Evolutionary conservation across 1,140 invertebrate genomes (phyloP).

Genomic region (Aphaenogaster ashmeadi): DNA sequence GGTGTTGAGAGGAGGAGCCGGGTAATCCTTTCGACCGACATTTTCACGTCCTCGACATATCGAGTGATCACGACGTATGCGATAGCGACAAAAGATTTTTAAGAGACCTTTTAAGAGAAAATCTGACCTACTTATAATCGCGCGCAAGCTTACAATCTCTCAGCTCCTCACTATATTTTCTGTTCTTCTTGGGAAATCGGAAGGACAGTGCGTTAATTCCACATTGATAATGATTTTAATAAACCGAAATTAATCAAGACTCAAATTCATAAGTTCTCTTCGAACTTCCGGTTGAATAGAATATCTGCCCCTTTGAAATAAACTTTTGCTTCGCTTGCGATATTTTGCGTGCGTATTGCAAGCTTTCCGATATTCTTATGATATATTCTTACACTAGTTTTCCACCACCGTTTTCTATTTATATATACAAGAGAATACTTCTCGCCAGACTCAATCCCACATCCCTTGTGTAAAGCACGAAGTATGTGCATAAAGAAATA

Average conservation of each 20-base stretch:
- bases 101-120: slow-evolving; percentile 54
- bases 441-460: not conserved
- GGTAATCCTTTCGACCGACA: slow-evolving; percentile 72
- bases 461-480: not conserved
- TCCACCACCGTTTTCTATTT: not conserved
- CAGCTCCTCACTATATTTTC: too few species aligned
- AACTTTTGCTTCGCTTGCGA: not conserved
- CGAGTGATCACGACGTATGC: not conserved
- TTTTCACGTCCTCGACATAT: slow-evolving; percentile 68
- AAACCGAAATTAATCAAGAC: not conserved
- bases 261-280: not conserved
- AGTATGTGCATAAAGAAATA: slow-evolving; percentile 12
- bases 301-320: not conserved
- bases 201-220: not conserved
- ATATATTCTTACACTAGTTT: slow-evolving; percentile 8
- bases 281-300: not conserved
- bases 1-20: not conserved
- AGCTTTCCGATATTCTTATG: not conserved
- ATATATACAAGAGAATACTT: slow-evolving; percentile 13
- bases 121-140: slow-evolving; percentile 20
- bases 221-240: not conserved
- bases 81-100: slow-evolving; percentile 31
- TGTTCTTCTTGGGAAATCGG: not conserved
- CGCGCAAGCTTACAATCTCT: not conserved
- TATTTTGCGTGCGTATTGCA: slow-evolving; percentile 4